Percentiles rank a stretch among this genome's conserved stretches.
These are phyloP conservation scores for Diplosoma virens DNA, from an alignment of 23 tunicate genomes.

Conservation along the genomic window DNA sequence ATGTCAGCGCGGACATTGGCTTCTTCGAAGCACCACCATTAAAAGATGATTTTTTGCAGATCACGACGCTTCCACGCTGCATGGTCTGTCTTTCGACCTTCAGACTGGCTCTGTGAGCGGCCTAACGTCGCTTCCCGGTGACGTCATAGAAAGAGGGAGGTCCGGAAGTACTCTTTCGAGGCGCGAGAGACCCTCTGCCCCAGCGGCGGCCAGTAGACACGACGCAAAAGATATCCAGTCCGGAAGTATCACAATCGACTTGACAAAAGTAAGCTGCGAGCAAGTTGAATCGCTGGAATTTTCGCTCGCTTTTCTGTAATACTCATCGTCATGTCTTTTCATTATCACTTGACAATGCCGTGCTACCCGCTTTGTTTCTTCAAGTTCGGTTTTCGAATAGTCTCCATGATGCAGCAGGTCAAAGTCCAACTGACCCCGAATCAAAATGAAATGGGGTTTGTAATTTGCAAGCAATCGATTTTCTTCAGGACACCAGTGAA, in stretches of 20 bases:
- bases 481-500: not conserved
- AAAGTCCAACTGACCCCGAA: too few relatives aligned
- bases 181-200: not conserved
- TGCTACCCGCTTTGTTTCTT: too few relatives aligned
- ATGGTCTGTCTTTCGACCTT: slow-evolving; percentile 71
- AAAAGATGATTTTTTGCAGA: slow-evolving; percentile 1
- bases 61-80: slow-evolving; percentile 26
- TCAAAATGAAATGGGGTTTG: too few relatives aligned
- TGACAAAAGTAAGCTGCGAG: slow-evolving; percentile 53
- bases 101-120: slow-evolving; percentile 88
- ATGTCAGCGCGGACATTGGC: too few relatives aligned
- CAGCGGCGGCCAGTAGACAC: not conserved
- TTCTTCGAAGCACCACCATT: too few relatives aligned
- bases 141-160: not conserved
- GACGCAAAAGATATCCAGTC: slow-evolving; percentile 1
- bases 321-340: too few relatives aligned
- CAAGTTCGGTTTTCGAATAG: too few relatives aligned
- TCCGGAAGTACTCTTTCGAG: not conserved
- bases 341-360: too few relatives aligned
- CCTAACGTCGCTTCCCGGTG: slow-evolving; percentile 46
- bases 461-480: too few relatives aligned
- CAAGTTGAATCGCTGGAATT: too few relatives aligned
- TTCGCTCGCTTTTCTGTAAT: too few relatives aligned
- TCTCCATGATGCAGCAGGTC: too few relatives aligned
- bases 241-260: slow-evolving; percentile 77